Base-by-base conservation (phyloP, 2,113 vertebrate genomes). In the Corydoras sp. region DNA sequence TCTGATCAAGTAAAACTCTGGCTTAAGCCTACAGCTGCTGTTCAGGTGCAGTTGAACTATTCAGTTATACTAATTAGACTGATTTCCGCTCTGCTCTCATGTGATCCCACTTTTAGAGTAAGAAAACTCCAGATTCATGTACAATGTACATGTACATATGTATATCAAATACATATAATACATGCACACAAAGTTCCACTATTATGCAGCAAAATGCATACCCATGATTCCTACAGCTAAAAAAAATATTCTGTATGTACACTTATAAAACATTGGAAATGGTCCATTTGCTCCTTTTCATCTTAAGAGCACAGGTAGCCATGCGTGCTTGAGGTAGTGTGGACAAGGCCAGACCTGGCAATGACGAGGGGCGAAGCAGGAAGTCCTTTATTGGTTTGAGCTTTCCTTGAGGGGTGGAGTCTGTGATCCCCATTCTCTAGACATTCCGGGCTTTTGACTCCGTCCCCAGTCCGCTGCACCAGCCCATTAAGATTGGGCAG, bases 321-420 rank as follows among this genome's bases (percentile, higher is more conserved):
- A 82, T 92, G 92, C 79, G 83, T 83, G 79, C 87, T 84, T 83
- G 92, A 91, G 92, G 91, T 88, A 86, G 91, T 83, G 79, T 85
- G 87, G 77, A 88, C 87, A 64, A 91, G 81, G 81, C 81, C 86
- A 56, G 90, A 86, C 81, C 83, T 85, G 70, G 84, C 85, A 63
- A 89, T 87, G 32, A 83, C 85, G 68, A 86, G 65, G 1, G 87
- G 68, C 58, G 77, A 56, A 50, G 81, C 75, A 0, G 53, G 71
- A 0, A 86, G 83, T 63, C 80, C 0, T 0, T 65, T 72, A 76
- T 83, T 70, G 78, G 71, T n/a, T 13, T 84, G 86, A 74, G 81
- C 78, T 76, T 88, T 92, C 72, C 56, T 79, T 48, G 84, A 70
- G 54, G 80, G 77, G 32, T 77, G 74, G 2, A 85, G 82, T 83